A percentile compares a stretch with the other conserved stretches of the same genome.
These are phyloP conservation scores for Coturnix japonica DNA, from an alignment of 2,113 vertebrate species.

Conservation along the genomic window DNA sequence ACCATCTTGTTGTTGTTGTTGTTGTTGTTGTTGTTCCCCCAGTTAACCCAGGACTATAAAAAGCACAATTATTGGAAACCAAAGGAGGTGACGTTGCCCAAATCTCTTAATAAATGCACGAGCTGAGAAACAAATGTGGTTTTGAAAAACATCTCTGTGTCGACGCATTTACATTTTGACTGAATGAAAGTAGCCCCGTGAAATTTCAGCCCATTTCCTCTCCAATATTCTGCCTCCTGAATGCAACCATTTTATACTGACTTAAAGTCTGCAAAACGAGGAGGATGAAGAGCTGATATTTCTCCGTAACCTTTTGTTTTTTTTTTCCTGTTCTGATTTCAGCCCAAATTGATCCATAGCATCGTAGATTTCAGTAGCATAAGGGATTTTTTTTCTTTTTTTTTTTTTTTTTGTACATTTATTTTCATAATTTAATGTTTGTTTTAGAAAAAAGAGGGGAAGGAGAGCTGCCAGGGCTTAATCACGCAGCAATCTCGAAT, in stretches of 20 bases:
- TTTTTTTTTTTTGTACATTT: slow-evolving; percentile 28
- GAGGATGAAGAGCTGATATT: slow-evolving; percentile 52
- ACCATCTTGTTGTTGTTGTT: neutral
- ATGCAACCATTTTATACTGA: slow-evolving; percentile 39
- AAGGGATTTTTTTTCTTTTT: slow-evolving; percentile 34
- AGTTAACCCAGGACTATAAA: slow-evolving; percentile 32
- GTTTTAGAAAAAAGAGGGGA: slow-evolving; percentile 66
- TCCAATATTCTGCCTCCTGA: slow-evolving; percentile 29
- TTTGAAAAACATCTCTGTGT: slow-evolving; percentile 32
- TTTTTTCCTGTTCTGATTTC: slow-evolving; percentile 28
- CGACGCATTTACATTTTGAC: slow-evolving; percentile 27
- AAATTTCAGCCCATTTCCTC: slow-evolving; percentile 40
- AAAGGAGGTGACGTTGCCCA: slow-evolving; percentile 22
- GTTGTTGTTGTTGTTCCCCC: neutral
- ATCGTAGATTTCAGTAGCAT: slow-evolving; percentile 47
- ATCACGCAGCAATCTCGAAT: slow-evolving; percentile 61
- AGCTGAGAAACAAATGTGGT: slow-evolving; percentile 23
- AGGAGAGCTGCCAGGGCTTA: slow-evolving; percentile 66
- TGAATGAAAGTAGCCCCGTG: slow-evolving; percentile 1
- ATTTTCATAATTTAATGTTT: slow-evolving; percentile 74
- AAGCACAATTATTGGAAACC: slow-evolving; percentile 18
- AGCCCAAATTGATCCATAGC: slow-evolving; percentile 46
- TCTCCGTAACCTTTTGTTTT: slow-evolving; percentile 54
- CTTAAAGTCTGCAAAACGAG: slow-evolving; percentile 57
- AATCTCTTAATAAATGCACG: slow-evolving; percentile 41